phyloP scores from a whole-genome alignment of 2,888 invertebrate genomes.

The Agelastica alni region DNA sequence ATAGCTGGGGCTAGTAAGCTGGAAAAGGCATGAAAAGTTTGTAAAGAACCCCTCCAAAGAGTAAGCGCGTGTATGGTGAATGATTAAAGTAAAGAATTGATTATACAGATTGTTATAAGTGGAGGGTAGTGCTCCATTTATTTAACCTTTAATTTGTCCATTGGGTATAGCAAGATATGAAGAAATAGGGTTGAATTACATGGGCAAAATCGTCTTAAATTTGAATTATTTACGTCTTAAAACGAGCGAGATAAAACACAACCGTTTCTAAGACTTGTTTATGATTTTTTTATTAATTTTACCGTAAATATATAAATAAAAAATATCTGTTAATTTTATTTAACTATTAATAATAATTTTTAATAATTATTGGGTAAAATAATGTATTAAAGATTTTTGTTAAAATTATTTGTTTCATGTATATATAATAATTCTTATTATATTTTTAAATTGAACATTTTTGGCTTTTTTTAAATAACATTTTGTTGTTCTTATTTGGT shows the following conservation, averaged over 20 bases:
- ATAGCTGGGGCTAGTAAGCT: conserved; percentile 18
- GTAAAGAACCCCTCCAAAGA: conserved; percentile 19
- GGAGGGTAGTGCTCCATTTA: conserved; percentile 28
- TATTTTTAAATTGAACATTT: too few relatives aligned
- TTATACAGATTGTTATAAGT: conserved; percentile 28
- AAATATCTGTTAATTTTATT: too few relatives aligned
- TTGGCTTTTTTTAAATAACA: too few relatives aligned
- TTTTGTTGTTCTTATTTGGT: too few relatives aligned
- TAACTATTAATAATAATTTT: too few relatives aligned
- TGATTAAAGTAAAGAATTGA: conserved; percentile 29
- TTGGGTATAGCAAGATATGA: conserved; percentile 21
- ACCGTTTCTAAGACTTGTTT: too few relatives aligned
- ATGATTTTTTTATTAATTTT: too few relatives aligned
- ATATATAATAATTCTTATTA: too few relatives aligned
- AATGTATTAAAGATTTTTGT: too few relatives aligned
- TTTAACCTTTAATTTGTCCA: conserved; percentile 32
- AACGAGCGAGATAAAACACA: not conserved
- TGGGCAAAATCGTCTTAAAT: not conserved
- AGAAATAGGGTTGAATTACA: conserved; percentile 1
- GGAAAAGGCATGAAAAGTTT: conserved; percentile 20
- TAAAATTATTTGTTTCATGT: too few relatives aligned
- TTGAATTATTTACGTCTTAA: not conserved
- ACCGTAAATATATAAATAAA: too few relatives aligned
- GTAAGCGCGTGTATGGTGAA: conserved; percentile 24
- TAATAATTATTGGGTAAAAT: too few relatives aligned